A percentile compares a stretch with the other conserved stretches of the same genome.
phyloP scores from a whole-genome alignment of 2,113 vertebrate species.

The Takifugu flavidus region DNA sequence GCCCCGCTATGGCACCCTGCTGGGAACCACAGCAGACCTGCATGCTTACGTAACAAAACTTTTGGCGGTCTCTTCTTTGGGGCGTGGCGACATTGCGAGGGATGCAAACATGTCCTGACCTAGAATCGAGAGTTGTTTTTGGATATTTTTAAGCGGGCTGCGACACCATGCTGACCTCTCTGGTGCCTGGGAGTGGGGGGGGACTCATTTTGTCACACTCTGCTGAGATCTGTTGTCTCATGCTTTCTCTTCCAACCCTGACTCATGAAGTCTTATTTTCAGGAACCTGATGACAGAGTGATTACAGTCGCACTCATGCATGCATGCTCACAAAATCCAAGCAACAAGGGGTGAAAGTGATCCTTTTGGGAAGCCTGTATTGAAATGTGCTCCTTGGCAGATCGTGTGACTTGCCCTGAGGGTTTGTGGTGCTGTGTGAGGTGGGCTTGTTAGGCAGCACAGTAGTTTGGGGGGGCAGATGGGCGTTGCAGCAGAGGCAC shows the following conservation, averaged over 20 bases:
- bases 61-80: slow-evolving; percentile 60
- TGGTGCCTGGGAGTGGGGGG: neutral
- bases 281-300: slow-evolving; percentile 16
- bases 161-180: slow-evolving; percentile 2
- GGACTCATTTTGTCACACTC: neutral
- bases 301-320: slow-evolving; percentile 26
- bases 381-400: slow-evolving; percentile 33
- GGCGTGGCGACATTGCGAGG: slow-evolving; percentile 16
- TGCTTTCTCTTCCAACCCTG: slow-evolving; percentile 9
- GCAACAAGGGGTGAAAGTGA: slow-evolving; percentile 4
- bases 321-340: neutral
- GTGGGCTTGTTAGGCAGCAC: slow-evolving; percentile 55
- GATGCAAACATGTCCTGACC: slow-evolving; percentile 57
- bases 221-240: slow-evolving; percentile 26
- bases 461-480: slow-evolving; percentile 72
- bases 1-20: slow-evolving; percentile 42
- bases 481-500: slow-evolving; percentile 44
- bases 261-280: slow-evolving; percentile 18
- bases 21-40: slow-evolving; percentile 53
- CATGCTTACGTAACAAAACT: slow-evolving; percentile 67
- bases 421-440: slow-evolving; percentile 55
- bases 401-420: slow-evolving; percentile 46
- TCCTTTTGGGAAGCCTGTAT: slow-evolving; percentile 31
- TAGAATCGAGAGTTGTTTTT: slow-evolving; percentile 50
- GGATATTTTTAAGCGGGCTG: slow-evolving; percentile 36